Evolutionary conservation across 2,888 invertebrate genomes (phyloP), one percentile per base, ranked within the genome.

Genomic region (Metellina segmentata): DNA sequence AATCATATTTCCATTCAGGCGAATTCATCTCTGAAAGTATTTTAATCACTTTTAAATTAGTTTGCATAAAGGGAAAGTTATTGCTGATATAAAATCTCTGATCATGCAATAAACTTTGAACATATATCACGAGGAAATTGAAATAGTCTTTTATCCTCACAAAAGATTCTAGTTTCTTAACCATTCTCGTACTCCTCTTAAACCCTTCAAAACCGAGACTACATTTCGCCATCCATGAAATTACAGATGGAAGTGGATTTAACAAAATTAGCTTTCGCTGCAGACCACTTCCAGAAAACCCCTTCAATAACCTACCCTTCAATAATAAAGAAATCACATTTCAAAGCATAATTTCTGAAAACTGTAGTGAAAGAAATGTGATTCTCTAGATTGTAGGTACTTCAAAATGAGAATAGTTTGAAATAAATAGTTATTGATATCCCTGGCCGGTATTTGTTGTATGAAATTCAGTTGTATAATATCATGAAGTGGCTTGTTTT

Each of bases 201-300:
- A 16, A 11, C 61, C 11, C 8, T 34, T 34, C 34, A 20, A 20
- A 20, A 11, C 9, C 48, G 13, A 74, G 52, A 85, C 34, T 20
- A 75, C 75, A 85, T n/a, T 52, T 20, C 51, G n/a, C 34, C 72
- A 72, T n/a, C 74, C 83, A 83, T 83, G 71, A 83, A 83, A 83
- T 83, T 83, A 83, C 71, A 72, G 20, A n/a, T 72, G 71, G 53
- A 79, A 61, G 20, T 79, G 53, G 74, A 85, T 85, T 85, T 74
- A 34, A 61, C 74, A 85, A 85, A 75, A 75, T 85, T 85, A 85
- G 34, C 34, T 74, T 53, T 34, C 74, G 74, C 52, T 6, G 48
- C 53, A 34, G 52, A n/a, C 53, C 83, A 7, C 6, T 16, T 74
- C 53, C 74, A 16, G 61, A 8, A 85, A 85, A 34, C 1, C n/a